Evolutionary conservation across 2,888 invertebrate genomes (phyloP).

Genomic region (Pammene fasciana): DNA sequence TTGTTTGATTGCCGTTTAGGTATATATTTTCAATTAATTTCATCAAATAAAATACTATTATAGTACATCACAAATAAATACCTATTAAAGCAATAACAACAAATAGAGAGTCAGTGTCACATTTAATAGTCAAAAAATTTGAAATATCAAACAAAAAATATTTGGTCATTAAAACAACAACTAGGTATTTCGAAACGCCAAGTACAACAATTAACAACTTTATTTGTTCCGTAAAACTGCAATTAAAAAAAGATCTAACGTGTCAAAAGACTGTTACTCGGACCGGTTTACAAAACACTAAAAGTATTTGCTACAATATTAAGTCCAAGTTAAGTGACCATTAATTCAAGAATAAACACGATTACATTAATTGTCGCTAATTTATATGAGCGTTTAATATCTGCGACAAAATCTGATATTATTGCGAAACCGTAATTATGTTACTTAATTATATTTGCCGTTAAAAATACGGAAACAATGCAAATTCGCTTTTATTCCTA

Average conservation of each 20-base stretch:
- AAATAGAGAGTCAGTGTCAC: too few species aligned
- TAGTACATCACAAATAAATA: background rate
- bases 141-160: background rate
- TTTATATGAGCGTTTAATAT: constrained; percentile 26
- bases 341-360: constrained; percentile 24
- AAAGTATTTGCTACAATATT: constrained; percentile 24
- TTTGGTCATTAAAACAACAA: constrained; percentile 5
- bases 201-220: constrained; percentile 12
- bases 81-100: background rate
- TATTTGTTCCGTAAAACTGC: constrained; percentile 5
- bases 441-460: background rate
- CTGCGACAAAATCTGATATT: constrained; percentile 9
- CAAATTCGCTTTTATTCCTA: background rate
- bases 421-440: constrained; percentile 35
- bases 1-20: too few species aligned
- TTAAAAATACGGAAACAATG: background rate
- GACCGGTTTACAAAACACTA: constrained; percentile 26
- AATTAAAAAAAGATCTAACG: constrained; percentile 28
- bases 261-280: constrained; percentile 31
- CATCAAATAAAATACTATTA: too few species aligned
- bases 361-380: constrained; percentile 27
- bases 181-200: constrained; percentile 11
- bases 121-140: too few species aligned
- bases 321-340: constrained; percentile 20
- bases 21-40: too few species aligned